Percentiles rank a stretch among this genome's conserved stretches.
phyloP scores from a whole-genome alignment of 2,113 vertebrate genomes.

The Fregata magnificens region DNA sequence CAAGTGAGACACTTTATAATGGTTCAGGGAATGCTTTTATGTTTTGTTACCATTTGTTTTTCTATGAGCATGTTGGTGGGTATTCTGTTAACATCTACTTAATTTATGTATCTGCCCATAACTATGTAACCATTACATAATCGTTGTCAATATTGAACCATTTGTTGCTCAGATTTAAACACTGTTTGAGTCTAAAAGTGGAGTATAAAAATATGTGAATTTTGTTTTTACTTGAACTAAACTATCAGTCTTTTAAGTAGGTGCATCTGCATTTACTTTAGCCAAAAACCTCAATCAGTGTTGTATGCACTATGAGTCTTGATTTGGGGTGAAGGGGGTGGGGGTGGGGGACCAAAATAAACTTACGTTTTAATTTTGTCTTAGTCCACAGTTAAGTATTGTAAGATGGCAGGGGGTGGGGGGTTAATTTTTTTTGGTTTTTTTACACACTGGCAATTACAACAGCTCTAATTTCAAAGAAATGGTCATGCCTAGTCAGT shows the following conservation, averaged over 20 bases:
- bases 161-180: conserved; percentile 71
- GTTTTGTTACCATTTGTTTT: conserved; percentile 42
- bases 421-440: not conserved
- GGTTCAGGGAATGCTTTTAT: conserved; percentile 71
- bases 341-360: conserved; percentile 56
- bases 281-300: conserved; percentile 52
- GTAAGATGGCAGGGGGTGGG: not conserved
- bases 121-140: conserved; percentile 16
- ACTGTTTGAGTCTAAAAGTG: conserved; percentile 67
- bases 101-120: conserved; percentile 33
- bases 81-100: conserved; percentile 41
- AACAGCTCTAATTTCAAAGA: conserved; percentile 46
- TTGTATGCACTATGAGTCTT: conserved; percentile 66
- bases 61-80: conserved; percentile 14
- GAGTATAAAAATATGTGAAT: conserved; percentile 74
- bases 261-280: conserved; percentile 41
- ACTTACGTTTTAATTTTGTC: conserved; percentile 38
- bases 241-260: conserved; percentile 47
- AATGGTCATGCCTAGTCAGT: not conserved
- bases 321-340: conserved; percentile 19
- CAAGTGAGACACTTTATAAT: conserved; percentile 65
- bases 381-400: conserved; percentile 26
- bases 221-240: conserved; percentile 78
- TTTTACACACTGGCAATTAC: conserved; percentile 61
- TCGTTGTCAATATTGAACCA: conserved; percentile 43